A percentile compares a stretch with the other conserved stretches of the same genome.
These are phyloP conservation scores for Nematopogon swammerdamellus DNA, from an alignment of 2,888 invertebrate species.

Conservation along the genomic window DNA sequence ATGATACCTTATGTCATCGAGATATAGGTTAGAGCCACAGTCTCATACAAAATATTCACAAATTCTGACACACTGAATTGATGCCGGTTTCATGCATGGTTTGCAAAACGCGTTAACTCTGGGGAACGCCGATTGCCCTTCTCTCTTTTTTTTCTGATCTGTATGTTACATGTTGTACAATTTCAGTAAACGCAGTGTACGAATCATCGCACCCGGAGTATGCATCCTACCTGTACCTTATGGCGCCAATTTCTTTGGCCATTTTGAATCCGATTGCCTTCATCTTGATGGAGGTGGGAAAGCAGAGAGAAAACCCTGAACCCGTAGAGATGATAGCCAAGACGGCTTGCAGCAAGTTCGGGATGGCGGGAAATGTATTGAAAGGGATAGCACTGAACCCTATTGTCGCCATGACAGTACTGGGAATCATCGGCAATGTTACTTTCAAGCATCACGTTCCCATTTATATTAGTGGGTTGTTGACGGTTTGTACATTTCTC, in stretches of 20 bases:
- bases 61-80: too few species aligned
- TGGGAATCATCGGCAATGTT: slow-evolving; percentile 84
- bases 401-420: slow-evolving; percentile 86
- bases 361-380: slow-evolving; percentile 43
- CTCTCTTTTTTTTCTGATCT: slow-evolving; percentile 9
- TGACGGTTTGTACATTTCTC: slow-evolving; percentile 57
- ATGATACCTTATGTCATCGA: too few species aligned
- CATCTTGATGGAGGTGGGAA: slow-evolving; percentile 80
- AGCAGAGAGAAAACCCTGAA: slow-evolving; percentile 35
- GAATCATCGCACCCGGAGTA: slow-evolving; percentile 84
- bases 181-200: slow-evolving; percentile 80
- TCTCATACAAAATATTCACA: too few species aligned
- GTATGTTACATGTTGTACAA: neutral
- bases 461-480: slow-evolving; percentile 66
- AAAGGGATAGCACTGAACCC: slow-evolving; percentile 84
- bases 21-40: too few species aligned
- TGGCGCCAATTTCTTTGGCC: slow-evolving; percentile 92
- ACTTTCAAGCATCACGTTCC: slow-evolving; percentile 78
- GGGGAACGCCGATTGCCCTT: too few species aligned
- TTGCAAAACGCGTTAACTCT: too few species aligned
- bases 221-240: slow-evolving; percentile 84
- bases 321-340: slow-evolving; percentile 14
- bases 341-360: slow-evolving; percentile 26
- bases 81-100: too few species aligned
- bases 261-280: slow-evolving; percentile 92